Conservation (phyloP, 1,140 invertebrate genomes). For the Pseudoatta argentina region DNA sequence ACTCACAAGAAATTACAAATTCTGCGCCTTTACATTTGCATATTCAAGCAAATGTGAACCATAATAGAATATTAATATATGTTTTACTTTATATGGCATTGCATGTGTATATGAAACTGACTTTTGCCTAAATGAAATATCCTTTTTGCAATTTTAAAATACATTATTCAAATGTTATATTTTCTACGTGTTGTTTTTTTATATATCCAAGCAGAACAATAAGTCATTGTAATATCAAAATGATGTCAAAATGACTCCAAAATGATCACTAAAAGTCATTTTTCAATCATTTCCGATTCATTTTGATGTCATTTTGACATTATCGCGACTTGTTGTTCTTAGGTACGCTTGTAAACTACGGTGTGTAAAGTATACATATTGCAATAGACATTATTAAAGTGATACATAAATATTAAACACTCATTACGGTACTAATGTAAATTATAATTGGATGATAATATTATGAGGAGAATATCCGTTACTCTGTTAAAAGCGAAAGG, state of each 20-base stretch:
- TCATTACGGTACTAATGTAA: conserved; percentile 15
- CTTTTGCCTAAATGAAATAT: not conserved
- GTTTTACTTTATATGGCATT: not conserved
- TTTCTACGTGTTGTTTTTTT: not conserved
- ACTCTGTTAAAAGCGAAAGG: conserved; percentile 15
- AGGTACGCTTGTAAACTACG: not conserved
- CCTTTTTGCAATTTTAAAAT: not conserved
- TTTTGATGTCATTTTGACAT: no score
- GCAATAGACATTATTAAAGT: conserved; percentile 5
- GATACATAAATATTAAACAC: not conserved
- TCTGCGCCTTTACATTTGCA: no score
- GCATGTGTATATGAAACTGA: not conserved
- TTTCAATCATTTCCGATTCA: no score
- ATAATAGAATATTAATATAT: conserved; percentile 30
- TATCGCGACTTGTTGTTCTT: no score
- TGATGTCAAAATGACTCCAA: no score
- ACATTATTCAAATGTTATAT: not conserved
- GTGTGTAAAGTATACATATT: not conserved
- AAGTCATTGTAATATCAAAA: no score
- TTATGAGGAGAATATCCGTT: not conserved
- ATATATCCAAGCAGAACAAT: not conserved
- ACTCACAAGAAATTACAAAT: conserved; percentile 15
- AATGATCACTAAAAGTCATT: no score
- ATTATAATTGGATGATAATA: conserved; percentile 20
- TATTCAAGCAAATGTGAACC: not conserved